Conservation (phyloP, 2,888 invertebrate genomes). For the Diabrotica balteata region DNA sequence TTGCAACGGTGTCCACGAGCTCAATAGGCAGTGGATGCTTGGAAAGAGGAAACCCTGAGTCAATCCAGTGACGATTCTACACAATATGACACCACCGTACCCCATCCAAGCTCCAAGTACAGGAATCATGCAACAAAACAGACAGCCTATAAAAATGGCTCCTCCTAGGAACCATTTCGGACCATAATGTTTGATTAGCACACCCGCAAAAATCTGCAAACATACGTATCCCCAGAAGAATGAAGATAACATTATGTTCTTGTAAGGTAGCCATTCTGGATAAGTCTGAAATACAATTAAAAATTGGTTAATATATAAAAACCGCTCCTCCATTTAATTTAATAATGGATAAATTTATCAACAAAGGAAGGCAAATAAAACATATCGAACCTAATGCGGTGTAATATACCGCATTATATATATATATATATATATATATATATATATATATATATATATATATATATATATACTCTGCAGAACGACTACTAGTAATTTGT, state of each 20-base stretch:
- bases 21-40: conserved; percentile 71
- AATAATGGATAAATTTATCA: too few relatives aligned
- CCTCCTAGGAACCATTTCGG: conserved; percentile 71
- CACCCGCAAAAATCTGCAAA: conserved; percentile 75
- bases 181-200: conserved; percentile 76
- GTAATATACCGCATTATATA: too few relatives aligned
- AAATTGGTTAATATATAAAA: too few relatives aligned
- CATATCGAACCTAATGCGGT: too few relatives aligned
- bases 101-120: conserved; percentile 35
- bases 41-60: conserved; percentile 76
- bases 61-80: conserved; percentile 39
- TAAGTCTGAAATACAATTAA: conserved; percentile 30
- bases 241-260: conserved; percentile 69
- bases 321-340: too few relatives aligned
- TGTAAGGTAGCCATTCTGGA: conserved; percentile 37
- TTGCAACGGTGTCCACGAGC: conserved; percentile 77
- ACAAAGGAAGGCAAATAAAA: too few relatives aligned
- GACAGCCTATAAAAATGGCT: conserved; percentile 65
- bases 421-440: too few relatives aligned
- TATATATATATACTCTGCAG: too few relatives aligned
- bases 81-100: conserved; percentile 41
- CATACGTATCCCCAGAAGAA: conserved; percentile 83
- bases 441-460: too few relatives aligned
- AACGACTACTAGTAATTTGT: too few relatives aligned
- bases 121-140: conserved; percentile 69